Conservation (phyloP, 1,140 invertebrate genomes). For the Diabrotica undecimpunctata region DNA sequence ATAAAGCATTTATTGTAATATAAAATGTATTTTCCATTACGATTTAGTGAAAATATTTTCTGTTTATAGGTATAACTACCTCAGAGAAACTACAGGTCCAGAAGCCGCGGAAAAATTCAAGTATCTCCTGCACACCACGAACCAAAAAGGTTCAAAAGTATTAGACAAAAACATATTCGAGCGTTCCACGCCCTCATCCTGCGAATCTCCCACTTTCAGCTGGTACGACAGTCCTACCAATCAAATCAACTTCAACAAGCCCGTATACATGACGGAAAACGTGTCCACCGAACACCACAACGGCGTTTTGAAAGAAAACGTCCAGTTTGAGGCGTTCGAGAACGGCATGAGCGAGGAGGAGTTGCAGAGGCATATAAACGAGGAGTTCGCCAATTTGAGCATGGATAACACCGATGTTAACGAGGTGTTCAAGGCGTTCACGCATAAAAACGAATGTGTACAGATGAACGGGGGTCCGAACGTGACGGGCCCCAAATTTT, state of each 20-base stretch:
- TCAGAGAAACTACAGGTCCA: slow-evolving; percentile 46
- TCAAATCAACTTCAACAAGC: slow-evolving; percentile 41
- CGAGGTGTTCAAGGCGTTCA: slow-evolving; percentile 28
- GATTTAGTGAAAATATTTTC: too few species aligned
- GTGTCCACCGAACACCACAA: slow-evolving; percentile 14
- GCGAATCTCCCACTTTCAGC: slow-evolving; percentile 36
- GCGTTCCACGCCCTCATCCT: slow-evolving; percentile 31
- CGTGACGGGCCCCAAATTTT: slow-evolving; percentile 31
- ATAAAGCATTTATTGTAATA: too few species aligned
- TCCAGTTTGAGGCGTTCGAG: neutral
- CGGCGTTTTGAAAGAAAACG: slow-evolving; percentile 18
- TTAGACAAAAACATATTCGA: slow-evolving; percentile 28
- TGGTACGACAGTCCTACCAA: slow-evolving; percentile 41
- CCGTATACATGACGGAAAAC: slow-evolving; percentile 36
- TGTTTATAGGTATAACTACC: slow-evolving; percentile 44
- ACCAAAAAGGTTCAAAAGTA: slow-evolving; percentile 31
- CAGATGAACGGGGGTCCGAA: slow-evolving; percentile 19
- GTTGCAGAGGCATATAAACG: slow-evolving; percentile 39
- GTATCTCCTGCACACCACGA: slow-evolving; percentile 40
- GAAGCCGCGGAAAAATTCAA: slow-evolving; percentile 47
- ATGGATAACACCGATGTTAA: slow-evolving; percentile 26
- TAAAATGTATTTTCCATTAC: too few species aligned
- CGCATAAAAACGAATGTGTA: slow-evolving; percentile 20
- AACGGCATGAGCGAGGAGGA: slow-evolving; percentile 24
- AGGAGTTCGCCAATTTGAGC: slow-evolving; percentile 39